Conservation (phyloP, 2,888 invertebrate genomes). For the Cacoxenus indagator region DNA sequence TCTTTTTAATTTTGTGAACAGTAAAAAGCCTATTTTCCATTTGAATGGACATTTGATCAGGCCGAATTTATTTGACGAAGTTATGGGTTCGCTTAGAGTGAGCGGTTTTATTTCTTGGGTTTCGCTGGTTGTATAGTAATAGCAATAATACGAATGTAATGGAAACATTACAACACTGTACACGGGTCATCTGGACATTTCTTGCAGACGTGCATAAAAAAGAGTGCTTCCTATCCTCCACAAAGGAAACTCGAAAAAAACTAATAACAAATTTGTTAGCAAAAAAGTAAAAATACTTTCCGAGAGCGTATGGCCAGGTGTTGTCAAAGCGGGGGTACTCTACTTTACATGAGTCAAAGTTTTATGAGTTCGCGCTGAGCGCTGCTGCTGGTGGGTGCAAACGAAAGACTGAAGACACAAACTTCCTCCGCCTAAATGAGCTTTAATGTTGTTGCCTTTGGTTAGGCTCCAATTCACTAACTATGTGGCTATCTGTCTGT, state of each 20-base stretch:
- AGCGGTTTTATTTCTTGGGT: neutral
- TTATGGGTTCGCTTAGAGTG: neutral
- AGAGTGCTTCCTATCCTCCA: slow-evolving; percentile 6
- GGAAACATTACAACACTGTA: neutral
- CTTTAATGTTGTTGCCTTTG: neutral
- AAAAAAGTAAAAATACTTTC: neutral
- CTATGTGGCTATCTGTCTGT: neutral
- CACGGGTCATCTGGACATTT: neutral
- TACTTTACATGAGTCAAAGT: neutral
- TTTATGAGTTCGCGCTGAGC: neutral
- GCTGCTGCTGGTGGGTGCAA: neutral
- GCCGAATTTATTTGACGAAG: neutral
- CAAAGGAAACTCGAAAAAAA: neutral
- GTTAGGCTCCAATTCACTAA: neutral
- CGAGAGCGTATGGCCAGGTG: neutral
- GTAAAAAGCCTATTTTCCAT: neutral
- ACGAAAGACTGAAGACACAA: slow-evolving; percentile 18
- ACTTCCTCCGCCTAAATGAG: neutral
- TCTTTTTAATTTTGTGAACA: no score
- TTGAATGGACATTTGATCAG: neutral
- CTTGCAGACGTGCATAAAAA: neutral
- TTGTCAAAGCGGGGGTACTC: neutral
- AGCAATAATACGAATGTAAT: neutral
- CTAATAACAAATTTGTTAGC: neutral
- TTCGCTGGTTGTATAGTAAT: neutral